Base-by-base conservation (phyloP, 2,888 invertebrate species). In the Halictus ligatus region DNA sequence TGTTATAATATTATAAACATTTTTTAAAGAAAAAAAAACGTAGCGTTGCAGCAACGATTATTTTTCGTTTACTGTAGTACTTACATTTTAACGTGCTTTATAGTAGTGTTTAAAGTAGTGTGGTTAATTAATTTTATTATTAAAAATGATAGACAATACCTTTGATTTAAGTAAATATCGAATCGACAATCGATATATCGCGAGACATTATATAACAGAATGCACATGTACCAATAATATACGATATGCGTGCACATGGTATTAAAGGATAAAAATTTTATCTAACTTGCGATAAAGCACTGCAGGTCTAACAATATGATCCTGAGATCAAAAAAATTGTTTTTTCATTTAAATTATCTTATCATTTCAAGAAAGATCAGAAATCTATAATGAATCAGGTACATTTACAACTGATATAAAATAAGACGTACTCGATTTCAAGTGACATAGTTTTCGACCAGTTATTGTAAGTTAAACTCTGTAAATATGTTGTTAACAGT, bases 401-500 rank as follows among this genome's bases (percentile, higher is more conserved):
- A 69, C 29, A 73, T 18, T 7, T 50, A 35, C 35, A 5, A 8
- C 6, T 35, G 15, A 43, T 50, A 15, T 54, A 58, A 71, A 43
- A 35, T 21, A 21, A 1, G 1, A 58, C 43, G 15, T n/a, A 29
- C 29, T 64, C 12, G n/a, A 29, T 50, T 72, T 35, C 1, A 48
- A 46, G 25, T 15, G 64, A 18, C 1, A 15, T 7, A 72, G 18
- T 43, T 29, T 79, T 21, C 15, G 0, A 2, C 15, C 35, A 54
- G 15, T 46, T 40, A 18, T 5, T 54, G 6, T 21, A 25, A 64
- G 13, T n/a, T 58, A n/a, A n/a, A 58, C 12, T 12, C 10, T 29
- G 13, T 72, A 18, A 83, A 46, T 18, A 84, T 84, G 84, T 84
- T 84, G 2, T 60, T 35, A 5, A 60, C 10, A 18, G 8, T 71